phyloP scores from a whole-genome alignment of 2,113 vertebrate genomes.

The Sarotherodon lohbergeri region DNA sequence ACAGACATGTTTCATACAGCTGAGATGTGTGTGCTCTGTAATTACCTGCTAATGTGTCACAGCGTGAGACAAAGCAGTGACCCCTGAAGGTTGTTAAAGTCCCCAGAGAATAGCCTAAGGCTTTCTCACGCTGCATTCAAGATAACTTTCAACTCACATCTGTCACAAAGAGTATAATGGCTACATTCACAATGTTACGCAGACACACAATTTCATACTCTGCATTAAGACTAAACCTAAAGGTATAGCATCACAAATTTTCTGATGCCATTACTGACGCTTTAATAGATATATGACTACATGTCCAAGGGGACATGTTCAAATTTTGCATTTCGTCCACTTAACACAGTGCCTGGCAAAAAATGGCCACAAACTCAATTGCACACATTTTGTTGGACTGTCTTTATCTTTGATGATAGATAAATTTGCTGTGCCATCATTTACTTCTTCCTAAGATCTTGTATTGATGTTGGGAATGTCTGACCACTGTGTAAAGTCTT shows the following conservation, averaged over 20 bases:
- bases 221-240: background rate
- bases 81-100: constrained; percentile 27
- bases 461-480: background rate
- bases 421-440: background rate
- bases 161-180: background rate
- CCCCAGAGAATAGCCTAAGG: constrained; percentile 25
- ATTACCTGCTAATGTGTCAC: constrained; percentile 62
- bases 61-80: constrained; percentile 37
- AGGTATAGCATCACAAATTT: background rate
- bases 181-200: background rate
- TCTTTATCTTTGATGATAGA: background rate
- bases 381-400: background rate
- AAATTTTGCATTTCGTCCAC: background rate
- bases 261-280: background rate
- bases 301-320: background rate
- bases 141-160: constrained; percentile 20
- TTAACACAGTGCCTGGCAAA: background rate
- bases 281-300: background rate
- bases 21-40: constrained; percentile 30
- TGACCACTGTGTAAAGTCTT: background rate
- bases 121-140: background rate
- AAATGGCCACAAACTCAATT: background rate
- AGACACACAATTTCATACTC: background rate
- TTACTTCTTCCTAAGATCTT: background rate
- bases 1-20: constrained; percentile 27